Conservation (phyloP, 1,140 invertebrate species). For the Polypedilum pembai region DNA sequence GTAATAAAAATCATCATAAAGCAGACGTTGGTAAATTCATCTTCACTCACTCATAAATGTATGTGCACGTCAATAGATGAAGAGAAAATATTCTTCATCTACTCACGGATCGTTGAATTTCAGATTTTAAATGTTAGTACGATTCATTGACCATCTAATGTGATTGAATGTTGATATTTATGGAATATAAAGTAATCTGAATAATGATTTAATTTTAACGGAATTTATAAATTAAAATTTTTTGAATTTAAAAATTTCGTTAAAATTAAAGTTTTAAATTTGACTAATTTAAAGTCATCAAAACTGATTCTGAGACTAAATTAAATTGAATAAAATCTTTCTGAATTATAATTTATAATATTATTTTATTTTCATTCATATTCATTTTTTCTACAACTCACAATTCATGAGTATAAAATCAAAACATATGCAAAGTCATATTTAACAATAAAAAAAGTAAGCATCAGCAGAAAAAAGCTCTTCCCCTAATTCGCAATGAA, state of each 20-base stretch:
- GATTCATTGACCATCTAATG: conserved; percentile 20
- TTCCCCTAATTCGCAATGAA: background rate
- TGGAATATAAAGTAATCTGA: background rate
- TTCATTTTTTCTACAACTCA: background rate
- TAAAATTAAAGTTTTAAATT: background rate
- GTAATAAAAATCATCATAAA: conserved; percentile 20
- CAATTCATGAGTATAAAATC: background rate
- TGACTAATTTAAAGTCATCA: background rate
- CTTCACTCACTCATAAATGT: too few species aligned
- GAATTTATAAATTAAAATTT: background rate
- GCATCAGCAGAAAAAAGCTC: too few species aligned
- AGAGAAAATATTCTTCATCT: background rate
- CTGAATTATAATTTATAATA: background rate
- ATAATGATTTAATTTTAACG: background rate
- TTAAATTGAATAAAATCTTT: background rate
- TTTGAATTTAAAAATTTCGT: background rate
- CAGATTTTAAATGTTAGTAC: conserved; percentile 14
- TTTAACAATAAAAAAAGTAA: too few species aligned
- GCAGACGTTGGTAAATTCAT: background rate
- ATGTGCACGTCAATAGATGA: background rate
- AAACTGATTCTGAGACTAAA: too few species aligned
- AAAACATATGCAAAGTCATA: background rate
- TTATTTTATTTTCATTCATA: background rate
- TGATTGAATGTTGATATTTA: background rate
- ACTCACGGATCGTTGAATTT: conserved; percentile 10